These are phyloP conservation scores for Zygothrica quintamaculata DNA, from an alignment of 2,888 invertebrate species.

Conservation along the genomic window DNA sequence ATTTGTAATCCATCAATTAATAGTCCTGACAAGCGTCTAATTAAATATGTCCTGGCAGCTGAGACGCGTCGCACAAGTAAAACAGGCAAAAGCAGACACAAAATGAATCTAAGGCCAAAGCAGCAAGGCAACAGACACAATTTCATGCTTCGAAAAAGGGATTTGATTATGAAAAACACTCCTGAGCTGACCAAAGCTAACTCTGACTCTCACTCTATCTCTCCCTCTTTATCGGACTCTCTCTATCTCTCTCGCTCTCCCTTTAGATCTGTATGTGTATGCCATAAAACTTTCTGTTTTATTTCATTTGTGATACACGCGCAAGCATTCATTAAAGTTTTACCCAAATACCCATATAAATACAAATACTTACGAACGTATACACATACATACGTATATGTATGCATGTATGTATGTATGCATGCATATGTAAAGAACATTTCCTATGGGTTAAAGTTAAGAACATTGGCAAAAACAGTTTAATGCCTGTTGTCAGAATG, in stretches of 20 bases:
- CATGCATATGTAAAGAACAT: background rate
- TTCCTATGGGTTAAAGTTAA: constrained; percentile 21
- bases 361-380: constrained; percentile 22
- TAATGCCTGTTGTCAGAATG: constrained; percentile 35
- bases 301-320: constrained; percentile 15
- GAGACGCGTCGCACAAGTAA: constrained; percentile 16
- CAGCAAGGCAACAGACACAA: constrained; percentile 1
- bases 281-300: constrained; percentile 13
- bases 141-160: constrained; percentile 19
- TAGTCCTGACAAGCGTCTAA: constrained; percentile 69
- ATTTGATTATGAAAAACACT: constrained; percentile 13
- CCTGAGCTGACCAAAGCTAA: background rate
- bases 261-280: background rate
- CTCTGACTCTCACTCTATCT: background rate
- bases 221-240: no score
- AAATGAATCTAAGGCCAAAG: constrained; percentile 29
- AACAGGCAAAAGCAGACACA: background rate
- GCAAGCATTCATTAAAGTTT: constrained; percentile 51
- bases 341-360: constrained; percentile 30
- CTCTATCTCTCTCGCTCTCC: background rate
- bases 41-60: constrained; percentile 65
- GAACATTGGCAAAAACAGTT: constrained; percentile 11
- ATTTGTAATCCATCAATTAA: constrained; percentile 70
- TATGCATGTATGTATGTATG: no score
- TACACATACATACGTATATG: no score